phyloP scores from a whole-genome alignment of 2,113 vertebrate species.

The Chaetops frenatus region DNA sequence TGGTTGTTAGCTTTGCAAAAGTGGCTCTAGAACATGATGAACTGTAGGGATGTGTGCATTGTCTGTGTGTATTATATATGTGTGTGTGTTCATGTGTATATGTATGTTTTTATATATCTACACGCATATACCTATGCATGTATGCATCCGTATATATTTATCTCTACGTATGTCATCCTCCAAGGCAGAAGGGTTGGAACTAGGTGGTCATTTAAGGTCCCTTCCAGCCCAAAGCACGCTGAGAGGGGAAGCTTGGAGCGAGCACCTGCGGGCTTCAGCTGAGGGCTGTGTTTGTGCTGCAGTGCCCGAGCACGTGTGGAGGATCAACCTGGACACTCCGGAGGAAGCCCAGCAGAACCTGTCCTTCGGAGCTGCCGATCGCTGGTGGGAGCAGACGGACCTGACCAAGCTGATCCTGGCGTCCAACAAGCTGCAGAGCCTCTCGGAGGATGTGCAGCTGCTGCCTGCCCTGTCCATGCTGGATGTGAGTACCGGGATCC shows the following conservation, averaged over 20 bases:
- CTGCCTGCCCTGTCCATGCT: slow-evolving; percentile 82
- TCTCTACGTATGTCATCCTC: fast-evolving
- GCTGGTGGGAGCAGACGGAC: slow-evolving; percentile 97
- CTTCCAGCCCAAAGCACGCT: not conserved
- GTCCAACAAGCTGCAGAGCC: slow-evolving; percentile 84
- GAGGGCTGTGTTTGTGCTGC: fast-evolving
- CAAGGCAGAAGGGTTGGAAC: not conserved
- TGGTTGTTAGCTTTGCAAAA: not conserved
- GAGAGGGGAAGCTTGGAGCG: fast-evolving
- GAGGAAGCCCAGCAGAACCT: slow-evolving; percentile 82
- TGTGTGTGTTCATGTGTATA: fast-evolving
- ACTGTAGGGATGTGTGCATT: fast-evolving
- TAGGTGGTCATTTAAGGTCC: not conserved
- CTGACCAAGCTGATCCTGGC: slow-evolving; percentile 89
- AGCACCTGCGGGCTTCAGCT: fast-evolving
- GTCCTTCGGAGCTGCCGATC: slow-evolving; percentile 79
- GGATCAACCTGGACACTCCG: slow-evolving; percentile 86
- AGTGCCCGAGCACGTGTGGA: slow-evolving; percentile 90
- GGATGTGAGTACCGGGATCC: slow-evolving; percentile 75
- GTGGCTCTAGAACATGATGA: not conserved
- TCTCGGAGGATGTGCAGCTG: slow-evolving; percentile 85
- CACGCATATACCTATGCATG: fast-evolving
- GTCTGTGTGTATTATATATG: not conserved
- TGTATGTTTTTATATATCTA: too few relatives aligned
- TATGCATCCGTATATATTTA: not conserved